Percentiles rank a stretch among this genome's conserved stretches.
These are phyloP conservation scores for Ariolimax columbianus DNA, from an alignment of 2,888 invertebrate species.

Conservation along the genomic window DNA sequence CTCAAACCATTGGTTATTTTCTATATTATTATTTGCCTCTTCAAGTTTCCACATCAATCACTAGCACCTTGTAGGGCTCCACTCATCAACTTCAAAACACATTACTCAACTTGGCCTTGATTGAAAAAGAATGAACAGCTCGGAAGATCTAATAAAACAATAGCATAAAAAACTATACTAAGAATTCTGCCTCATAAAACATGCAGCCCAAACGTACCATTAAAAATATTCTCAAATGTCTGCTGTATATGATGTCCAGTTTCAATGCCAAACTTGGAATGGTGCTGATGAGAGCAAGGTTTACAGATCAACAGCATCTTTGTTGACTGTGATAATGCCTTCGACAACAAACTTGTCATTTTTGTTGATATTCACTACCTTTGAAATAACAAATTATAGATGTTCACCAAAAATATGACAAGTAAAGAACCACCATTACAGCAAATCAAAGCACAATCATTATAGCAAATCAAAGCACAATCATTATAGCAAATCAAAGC, in stretches of 20 bases:
- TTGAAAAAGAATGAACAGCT: neutral
- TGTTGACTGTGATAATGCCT: neutral
- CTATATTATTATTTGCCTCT: too few relatives aligned
- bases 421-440: too few relatives aligned
- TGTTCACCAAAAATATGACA: too few relatives aligned
- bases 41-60: too few relatives aligned
- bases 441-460: too few relatives aligned
- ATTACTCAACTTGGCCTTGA: neutral
- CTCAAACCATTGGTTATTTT: too few relatives aligned
- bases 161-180: neutral
- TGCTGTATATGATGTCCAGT: neutral
- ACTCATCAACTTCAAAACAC: too few relatives aligned
- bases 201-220: neutral
- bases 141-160: neutral
- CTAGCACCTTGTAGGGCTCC: too few relatives aligned
- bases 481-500: too few relatives aligned
- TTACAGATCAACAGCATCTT: neutral
- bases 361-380: neutral
- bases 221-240: conserved; percentile 11
- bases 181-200: too few relatives aligned
- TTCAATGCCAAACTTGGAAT: neutral
- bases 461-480: too few relatives aligned
- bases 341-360: neutral
- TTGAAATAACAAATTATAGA: too few relatives aligned
- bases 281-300: neutral